phyloP scores from a whole-genome alignment of 2,113 vertebrate genomes.

The Sander vitreus region DNA sequence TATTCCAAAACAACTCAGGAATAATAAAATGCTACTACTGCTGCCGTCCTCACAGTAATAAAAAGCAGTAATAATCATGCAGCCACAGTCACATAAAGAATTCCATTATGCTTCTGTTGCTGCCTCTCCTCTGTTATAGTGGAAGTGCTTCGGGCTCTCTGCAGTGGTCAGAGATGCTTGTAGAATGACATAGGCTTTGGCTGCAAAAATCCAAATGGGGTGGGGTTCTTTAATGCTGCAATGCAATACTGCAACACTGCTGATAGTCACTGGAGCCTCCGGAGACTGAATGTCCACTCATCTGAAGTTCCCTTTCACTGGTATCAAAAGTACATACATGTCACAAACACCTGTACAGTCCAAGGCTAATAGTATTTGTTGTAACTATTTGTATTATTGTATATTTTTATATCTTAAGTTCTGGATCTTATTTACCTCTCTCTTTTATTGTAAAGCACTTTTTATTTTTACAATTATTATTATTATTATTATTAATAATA shows the following conservation, averaged over 20 bases:
- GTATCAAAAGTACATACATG: neutral
- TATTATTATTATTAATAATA: too few species aligned
- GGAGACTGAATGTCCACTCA: constrained; percentile 15
- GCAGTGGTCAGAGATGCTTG: constrained; percentile 72
- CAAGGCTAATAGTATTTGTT: too few species aligned
- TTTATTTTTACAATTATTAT: too few species aligned
- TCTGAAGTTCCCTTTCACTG: neutral
- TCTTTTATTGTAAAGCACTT: too few species aligned
- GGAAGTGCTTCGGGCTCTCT: constrained; percentile 50
- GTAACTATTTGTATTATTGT: too few species aligned
- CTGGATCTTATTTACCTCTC: too few species aligned
- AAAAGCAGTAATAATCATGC: constrained; percentile 16
- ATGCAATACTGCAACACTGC: constrained; percentile 53
- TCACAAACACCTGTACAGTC: constrained; percentile 7
- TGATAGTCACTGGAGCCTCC: constrained; percentile 43
- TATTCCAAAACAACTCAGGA: too few species aligned
- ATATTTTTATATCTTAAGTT: too few species aligned
- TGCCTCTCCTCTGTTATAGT: constrained; percentile 39
- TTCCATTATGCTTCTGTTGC: constrained; percentile 46
- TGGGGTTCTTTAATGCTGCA: constrained; percentile 61
- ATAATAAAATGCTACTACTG: neutral
- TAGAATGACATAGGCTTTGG: constrained; percentile 74
- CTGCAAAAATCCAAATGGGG: constrained; percentile 53
- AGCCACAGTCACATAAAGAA: constrained; percentile 47
- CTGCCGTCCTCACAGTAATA: neutral